Conservation (phyloP, 2,888 invertebrate species). For the Drosophila barbarae region DNA sequence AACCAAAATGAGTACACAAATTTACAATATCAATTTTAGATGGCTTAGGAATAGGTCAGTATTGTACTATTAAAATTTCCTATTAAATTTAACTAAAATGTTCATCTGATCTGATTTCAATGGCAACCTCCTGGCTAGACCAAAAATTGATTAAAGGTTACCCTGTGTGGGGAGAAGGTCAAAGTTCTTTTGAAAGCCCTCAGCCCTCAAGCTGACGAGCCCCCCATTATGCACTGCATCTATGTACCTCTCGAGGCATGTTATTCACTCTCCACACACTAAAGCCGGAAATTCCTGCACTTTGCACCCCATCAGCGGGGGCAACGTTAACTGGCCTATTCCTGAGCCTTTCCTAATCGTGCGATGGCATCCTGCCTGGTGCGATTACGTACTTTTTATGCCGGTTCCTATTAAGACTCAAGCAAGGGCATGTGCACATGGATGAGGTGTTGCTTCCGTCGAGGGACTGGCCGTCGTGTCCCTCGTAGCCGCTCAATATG, state of each 20-base stretch:
- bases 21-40: not conserved
- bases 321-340: slow-evolving; percentile 26
- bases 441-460: slow-evolving; percentile 79
- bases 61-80: no score
- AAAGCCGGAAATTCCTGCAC: slow-evolving; percentile 14
- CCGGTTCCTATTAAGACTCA: slow-evolving; percentile 80
- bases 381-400: slow-evolving; percentile 78
- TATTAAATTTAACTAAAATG: not conserved
- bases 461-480: slow-evolving; percentile 78
- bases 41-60: slow-evolving; percentile 1
- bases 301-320: not conserved
- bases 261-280: slow-evolving; percentile 9
- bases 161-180: slow-evolving; percentile 4
- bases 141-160: slow-evolving; percentile 5
- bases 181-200: slow-evolving; percentile 18
- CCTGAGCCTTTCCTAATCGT: slow-evolving; percentile 21
- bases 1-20: slow-evolving; percentile 15
- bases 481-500: slow-evolving; percentile 86
- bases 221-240: not conserved
- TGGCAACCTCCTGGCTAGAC: not conserved
- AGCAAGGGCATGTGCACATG: slow-evolving; percentile 80
- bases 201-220: slow-evolving; percentile 6
- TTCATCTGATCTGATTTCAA: no score
- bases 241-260: slow-evolving; percentile 2
- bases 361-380: slow-evolving; percentile 11